Evolutionary conservation across 1,140 invertebrate genomes (phyloP).

Genomic region (Cydia splendana): DNA sequence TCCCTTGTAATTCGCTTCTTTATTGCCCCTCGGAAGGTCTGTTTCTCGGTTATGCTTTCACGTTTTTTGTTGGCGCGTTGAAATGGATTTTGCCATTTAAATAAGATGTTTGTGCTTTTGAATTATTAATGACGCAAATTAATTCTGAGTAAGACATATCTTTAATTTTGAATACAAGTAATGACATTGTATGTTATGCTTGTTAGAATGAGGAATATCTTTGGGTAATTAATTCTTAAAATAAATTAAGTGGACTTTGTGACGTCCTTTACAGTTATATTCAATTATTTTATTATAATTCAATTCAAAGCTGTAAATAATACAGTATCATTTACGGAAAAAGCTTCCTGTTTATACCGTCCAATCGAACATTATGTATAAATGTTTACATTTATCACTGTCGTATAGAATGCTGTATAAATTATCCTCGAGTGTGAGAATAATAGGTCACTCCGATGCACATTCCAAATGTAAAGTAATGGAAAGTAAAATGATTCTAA

Average conservation of each 20-base stretch:
- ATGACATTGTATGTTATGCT: neutral
- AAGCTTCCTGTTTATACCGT: constrained; percentile 28
- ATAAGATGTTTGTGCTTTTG: neutral
- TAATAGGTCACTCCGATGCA: constrained; percentile 21
- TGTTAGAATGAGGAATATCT: neutral
- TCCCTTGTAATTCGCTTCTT: constrained; percentile 29
- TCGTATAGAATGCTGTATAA: constrained; percentile 21
- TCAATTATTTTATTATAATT: neutral
- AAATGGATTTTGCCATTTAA: constrained; percentile 9
- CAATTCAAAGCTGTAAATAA: neutral
- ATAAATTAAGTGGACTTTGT: neutral
- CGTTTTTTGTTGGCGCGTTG: neutral
- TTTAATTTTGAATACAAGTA: neutral
- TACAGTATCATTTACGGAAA: constrained; percentile 19
- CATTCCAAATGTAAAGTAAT: constrained; percentile 21
- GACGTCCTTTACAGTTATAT: neutral
- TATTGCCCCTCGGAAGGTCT: constrained; percentile 23
- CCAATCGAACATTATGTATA: constrained; percentile 19
- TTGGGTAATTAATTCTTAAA: neutral
- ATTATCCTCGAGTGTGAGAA: constrained; percentile 23
- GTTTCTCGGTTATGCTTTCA: constrained; percentile 21
- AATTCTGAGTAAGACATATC: neutral
- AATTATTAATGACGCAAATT: neutral
- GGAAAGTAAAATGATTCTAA: constrained; percentile 24
- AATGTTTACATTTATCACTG: constrained; percentile 22